Percentiles rank a stretch among this genome's conserved stretches.
Evolutionary conservation across 2,888 invertebrate species (phyloP).

Genomic region (Drosophila paracracens): DNA sequence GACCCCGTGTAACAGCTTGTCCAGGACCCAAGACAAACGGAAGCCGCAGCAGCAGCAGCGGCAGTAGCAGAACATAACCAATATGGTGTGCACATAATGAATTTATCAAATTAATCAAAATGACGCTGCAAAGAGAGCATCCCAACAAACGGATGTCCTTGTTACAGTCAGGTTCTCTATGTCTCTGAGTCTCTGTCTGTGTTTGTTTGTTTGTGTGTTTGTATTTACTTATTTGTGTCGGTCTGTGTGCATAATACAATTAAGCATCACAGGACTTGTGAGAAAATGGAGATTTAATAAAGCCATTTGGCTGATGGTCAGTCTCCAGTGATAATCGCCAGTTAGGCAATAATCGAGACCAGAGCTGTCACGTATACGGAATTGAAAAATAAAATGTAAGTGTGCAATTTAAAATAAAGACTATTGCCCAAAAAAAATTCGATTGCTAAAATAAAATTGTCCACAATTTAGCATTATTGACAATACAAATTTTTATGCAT

Average conservation of each 20-base stretch:
- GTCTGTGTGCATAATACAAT: conserved; percentile 66
- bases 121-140: conserved; percentile 52
- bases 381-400: neutral
- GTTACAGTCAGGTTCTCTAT: conserved; percentile 22
- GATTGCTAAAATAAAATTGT: neutral
- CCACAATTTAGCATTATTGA: neutral
- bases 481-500: neutral
- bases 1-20: conserved; percentile 53
- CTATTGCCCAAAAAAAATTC: neutral
- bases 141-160: conserved; percentile 58
- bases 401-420: neutral
- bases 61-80: conserved; percentile 52
- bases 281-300: conserved; percentile 79
- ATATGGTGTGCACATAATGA: conserved; percentile 81
- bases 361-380: conserved; percentile 26
- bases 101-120: conserved; percentile 83
- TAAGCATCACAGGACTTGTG: conserved; percentile 63
- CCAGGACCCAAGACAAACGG: conserved; percentile 23
- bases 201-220: conserved; percentile 10
- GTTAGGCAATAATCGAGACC: conserved; percentile 46
- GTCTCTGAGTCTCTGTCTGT: neutral
- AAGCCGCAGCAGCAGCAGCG: neutral
- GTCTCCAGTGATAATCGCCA: conserved; percentile 58
- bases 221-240: conserved; percentile 12
- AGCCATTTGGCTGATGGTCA: conserved; percentile 69